Base-by-base conservation (phyloP, 1,140 invertebrate species). In the Aphidius ervi region DNA sequence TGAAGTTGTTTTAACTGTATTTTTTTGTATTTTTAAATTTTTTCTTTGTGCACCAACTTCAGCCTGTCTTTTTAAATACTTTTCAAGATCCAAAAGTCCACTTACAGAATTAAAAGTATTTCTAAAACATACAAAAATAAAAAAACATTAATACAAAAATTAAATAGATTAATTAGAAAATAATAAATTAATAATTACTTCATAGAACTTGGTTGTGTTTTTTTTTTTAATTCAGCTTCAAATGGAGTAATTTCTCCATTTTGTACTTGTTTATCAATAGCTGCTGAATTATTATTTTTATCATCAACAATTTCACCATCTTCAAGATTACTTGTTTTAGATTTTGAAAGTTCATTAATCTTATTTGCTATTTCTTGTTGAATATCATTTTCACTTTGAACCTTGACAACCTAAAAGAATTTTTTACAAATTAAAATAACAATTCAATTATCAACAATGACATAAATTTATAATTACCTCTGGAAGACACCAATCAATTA, bases 1-100 rank as follows among this genome's bases (percentile, higher is more conserved):
- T 1, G 46, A 59, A 20, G 10, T 10, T 46, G 54, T 9, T 43
- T 54, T 52, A 31, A 40, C n/a, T 41, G 23, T 16, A 52, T n/a
- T 16, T 61, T 68, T 69, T 20, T 59, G 59, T 9, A 41, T 66
- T 58, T 65, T 73, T 8, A 67, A 66, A 54, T 65, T 55, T 47
- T 63, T 70, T 41, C 70, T 64, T 62, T 68, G 62, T 49, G 68
- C 73, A 2, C 69, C 65, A 58, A 79, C 56, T 58, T 74, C 69
- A 46, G 71, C 69, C 64, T 78, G 73, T 45, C 65, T 62, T 31
- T 60, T 61, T 10, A 77, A 52, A 52, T 79, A 79, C 41, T 75
- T 74, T 52, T 75, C 70, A 39, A 78, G 68, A 59, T 74, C 65
- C 5, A 73, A 59, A 9, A 77, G 60, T 59, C 71, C 62, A 37